Percentiles rank a stretch among this genome's conserved stretches.
These are phyloP conservation scores for Spheniscus humboldti DNA, from an alignment of 2,797 vertebrate genomes.

Conservation along the genomic window DNA sequence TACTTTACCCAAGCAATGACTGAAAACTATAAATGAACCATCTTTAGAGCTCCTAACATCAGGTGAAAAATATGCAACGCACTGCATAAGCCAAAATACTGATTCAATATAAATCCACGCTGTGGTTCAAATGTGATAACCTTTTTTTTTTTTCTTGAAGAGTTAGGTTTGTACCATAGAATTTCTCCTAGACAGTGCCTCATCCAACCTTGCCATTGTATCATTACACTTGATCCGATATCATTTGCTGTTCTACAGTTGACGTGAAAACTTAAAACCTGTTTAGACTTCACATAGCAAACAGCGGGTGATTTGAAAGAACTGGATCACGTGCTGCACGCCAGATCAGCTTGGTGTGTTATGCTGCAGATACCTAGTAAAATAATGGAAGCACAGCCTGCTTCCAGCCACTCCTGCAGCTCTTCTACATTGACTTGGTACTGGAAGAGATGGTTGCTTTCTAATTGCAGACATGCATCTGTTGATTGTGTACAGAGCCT, in stretches of 20 bases:
- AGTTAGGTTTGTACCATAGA: neutral
- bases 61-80: neutral
- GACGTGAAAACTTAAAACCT: neutral
- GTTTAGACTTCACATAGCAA: neutral
- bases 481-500: neutral
- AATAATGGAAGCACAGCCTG: neutral
- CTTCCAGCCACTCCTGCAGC: neutral
- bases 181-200: neutral
- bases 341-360: neutral
- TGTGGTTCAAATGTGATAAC: neutral
- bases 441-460: neutral
- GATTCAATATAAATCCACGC: neutral
- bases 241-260: neutral
- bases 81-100: neutral
- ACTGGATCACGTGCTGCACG: fast-evolving
- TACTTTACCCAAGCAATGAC: neutral
- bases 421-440: neutral
- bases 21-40: neutral
- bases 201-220: neutral
- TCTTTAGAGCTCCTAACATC: neutral
- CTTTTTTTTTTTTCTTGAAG: neutral
- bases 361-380: neutral
- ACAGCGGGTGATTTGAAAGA: neutral
- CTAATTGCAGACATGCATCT: neutral
- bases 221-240: neutral